These are phyloP conservation scores for Cochlearius cochlearius DNA, from an alignment of 2,113 vertebrate species.

Conservation along the genomic window DNA sequence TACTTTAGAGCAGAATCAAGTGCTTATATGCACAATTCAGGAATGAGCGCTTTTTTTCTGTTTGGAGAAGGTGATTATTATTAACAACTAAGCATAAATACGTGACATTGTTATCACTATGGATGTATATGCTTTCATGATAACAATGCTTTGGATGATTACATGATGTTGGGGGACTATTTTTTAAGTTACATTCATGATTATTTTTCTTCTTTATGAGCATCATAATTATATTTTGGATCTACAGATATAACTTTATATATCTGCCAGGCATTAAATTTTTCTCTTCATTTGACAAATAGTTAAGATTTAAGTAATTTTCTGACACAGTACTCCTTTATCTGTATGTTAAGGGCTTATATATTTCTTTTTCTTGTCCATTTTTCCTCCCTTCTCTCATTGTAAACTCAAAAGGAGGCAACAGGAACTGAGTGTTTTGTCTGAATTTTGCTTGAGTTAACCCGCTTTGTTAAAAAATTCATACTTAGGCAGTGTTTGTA, in stretches of 20 bases:
- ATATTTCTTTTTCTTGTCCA: not conserved
- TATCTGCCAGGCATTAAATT: not conserved
- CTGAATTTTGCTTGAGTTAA: not conserved
- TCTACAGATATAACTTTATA: not conserved
- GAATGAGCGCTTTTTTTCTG: not conserved
- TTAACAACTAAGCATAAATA: not conserved
- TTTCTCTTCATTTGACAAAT: slow-evolving; percentile 18
- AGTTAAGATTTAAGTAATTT: slow-evolving; percentile 27
- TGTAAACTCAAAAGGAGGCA: not conserved
- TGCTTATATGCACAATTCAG: not conserved
- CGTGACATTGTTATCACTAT: not conserved
- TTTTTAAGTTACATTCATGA: not conserved
- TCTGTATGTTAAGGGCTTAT: not conserved
- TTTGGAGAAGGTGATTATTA: not conserved
- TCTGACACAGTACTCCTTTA: not conserved
- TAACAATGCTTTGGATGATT: not conserved
- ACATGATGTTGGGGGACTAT: not conserved
- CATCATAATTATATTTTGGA: not conserved
- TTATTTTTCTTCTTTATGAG: slow-evolving; percentile 8
- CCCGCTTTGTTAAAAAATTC: not conserved
- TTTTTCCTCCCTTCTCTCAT: not conserved
- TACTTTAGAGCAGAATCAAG: not conserved
- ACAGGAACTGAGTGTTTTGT: not conserved
- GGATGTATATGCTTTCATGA: not conserved
- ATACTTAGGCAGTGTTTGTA: not conserved